Evolutionary conservation across 2,888 invertebrate species (phyloP).

Genomic region (Phragmatobia fuliginosa): DNA sequence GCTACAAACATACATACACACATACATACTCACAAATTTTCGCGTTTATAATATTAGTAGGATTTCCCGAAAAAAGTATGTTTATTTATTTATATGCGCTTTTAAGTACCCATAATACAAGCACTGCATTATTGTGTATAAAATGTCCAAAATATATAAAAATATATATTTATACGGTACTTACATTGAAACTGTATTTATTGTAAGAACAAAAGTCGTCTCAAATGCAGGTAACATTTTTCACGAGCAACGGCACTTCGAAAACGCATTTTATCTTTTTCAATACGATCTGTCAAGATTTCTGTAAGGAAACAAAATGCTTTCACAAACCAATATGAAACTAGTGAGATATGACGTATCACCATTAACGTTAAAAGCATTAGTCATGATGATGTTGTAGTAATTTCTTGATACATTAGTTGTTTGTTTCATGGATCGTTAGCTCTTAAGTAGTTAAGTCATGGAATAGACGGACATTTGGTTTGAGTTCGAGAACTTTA

Average conservation of each 20-base stretch:
- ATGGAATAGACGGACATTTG: background rate
- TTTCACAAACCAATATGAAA: constrained; percentile 35
- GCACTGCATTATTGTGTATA: too few relatives aligned
- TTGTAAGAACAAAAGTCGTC: background rate
- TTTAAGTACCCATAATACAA: too few relatives aligned
- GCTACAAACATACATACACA: too few relatives aligned
- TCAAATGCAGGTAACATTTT: background rate
- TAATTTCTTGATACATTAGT: constrained; percentile 25
- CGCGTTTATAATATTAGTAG: too few relatives aligned
- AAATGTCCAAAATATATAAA: too few relatives aligned
- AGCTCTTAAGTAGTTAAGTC: constrained; percentile 13
- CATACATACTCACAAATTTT: too few relatives aligned
- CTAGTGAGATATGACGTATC: constrained; percentile 29
- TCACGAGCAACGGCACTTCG: background rate
- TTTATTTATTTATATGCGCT: too few relatives aligned
- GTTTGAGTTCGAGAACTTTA: background rate
- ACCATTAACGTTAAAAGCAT: constrained; percentile 34
- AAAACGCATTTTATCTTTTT: background rate
- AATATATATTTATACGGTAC: too few relatives aligned
- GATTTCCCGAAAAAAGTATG: too few relatives aligned
- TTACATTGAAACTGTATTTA: background rate
- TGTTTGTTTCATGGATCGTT: constrained; percentile 30
- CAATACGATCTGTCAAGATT: background rate
- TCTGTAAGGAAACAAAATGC: constrained; percentile 9
- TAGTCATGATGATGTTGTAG: constrained; percentile 31